phyloP scores from a whole-genome alignment of 2,888 invertebrate genomes.

The Gibbula magus region DNA sequence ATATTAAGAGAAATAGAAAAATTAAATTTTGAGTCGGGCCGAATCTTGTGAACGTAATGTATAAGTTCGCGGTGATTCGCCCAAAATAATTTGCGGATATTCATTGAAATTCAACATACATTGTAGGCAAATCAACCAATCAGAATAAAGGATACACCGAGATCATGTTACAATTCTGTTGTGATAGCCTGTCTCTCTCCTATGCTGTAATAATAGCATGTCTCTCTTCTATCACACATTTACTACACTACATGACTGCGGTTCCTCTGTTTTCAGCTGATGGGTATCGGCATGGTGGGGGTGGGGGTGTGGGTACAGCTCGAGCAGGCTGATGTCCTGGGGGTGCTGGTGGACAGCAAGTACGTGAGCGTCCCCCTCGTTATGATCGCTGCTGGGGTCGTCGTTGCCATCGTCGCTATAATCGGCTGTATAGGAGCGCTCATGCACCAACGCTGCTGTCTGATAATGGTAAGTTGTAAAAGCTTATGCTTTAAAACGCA shows the following conservation, averaged over 20 bases:
- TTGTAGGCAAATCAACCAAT: too few species aligned
- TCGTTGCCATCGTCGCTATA: slow-evolving; percentile 85
- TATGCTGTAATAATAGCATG: too few species aligned
- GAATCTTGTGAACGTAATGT: too few species aligned
- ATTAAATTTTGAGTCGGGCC: too few species aligned
- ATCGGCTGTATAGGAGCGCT: slow-evolving; percentile 89
- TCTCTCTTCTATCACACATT: too few species aligned
- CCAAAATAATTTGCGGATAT: too few species aligned
- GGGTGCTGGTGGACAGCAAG: slow-evolving; percentile 82
- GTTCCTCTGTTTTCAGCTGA: slow-evolving; percentile 78
- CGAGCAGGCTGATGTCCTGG: slow-evolving; percentile 82
- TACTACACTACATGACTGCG: neutral
- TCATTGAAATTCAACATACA: too few species aligned
- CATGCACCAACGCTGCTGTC: slow-evolving; percentile 86
- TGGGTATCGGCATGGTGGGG: slow-evolving; percentile 85
- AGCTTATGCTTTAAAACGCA: neutral
- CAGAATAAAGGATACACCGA: too few species aligned
- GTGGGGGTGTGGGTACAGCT: slow-evolving; percentile 86
- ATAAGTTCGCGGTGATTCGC: too few species aligned
- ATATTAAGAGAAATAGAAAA: too few species aligned
- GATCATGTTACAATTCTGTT: too few species aligned
- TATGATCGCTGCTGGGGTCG: slow-evolving; percentile 83
- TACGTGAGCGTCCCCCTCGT: slow-evolving; percentile 85
- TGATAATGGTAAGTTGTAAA: slow-evolving; percentile 81
- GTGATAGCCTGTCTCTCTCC: too few species aligned